Conservation (phyloP, 2,113 vertebrate species). For the Emydocephalus ijimae region DNA sequence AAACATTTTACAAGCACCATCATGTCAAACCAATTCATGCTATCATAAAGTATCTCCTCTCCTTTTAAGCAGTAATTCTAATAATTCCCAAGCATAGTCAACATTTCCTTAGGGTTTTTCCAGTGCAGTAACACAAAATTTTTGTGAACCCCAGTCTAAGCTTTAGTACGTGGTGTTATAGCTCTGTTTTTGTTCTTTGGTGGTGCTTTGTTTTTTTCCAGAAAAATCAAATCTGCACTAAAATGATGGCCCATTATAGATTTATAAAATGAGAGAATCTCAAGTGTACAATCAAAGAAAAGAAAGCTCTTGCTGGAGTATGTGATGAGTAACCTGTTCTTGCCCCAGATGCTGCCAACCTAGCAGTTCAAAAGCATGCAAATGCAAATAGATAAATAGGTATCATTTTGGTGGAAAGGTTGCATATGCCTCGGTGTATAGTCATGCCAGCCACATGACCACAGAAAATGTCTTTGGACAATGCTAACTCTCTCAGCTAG, state of each 20-base stretch:
- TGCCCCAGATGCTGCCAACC: neutral
- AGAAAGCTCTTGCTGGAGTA: neutral
- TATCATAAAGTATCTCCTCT: constrained; percentile 32
- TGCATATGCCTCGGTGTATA: neutral
- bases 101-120: constrained; percentile 16
- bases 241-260: neutral
- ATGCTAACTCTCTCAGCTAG: neutral
- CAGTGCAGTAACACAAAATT: neutral
- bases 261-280: neutral
- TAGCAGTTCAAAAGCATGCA: neutral
- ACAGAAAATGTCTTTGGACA: neutral
- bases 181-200: neutral
- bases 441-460: neutral
- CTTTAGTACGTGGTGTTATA: neutral
- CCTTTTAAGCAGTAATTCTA: constrained; percentile 35
- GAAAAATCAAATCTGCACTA: neutral
- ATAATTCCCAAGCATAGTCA: constrained; percentile 1
- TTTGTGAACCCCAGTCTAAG: neutral
- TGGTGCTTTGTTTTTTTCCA: neutral
- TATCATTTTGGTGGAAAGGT: neutral
- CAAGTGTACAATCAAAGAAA: neutral
- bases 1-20: constrained; percentile 25
- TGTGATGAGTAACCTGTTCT: neutral
- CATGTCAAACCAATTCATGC: constrained; percentile 35
- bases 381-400: neutral